Evolutionary conservation across 2,888 invertebrate species (phyloP), one percentile per base, ranked within the genome.

Genomic region (Orchesellides sinensis): DNA sequence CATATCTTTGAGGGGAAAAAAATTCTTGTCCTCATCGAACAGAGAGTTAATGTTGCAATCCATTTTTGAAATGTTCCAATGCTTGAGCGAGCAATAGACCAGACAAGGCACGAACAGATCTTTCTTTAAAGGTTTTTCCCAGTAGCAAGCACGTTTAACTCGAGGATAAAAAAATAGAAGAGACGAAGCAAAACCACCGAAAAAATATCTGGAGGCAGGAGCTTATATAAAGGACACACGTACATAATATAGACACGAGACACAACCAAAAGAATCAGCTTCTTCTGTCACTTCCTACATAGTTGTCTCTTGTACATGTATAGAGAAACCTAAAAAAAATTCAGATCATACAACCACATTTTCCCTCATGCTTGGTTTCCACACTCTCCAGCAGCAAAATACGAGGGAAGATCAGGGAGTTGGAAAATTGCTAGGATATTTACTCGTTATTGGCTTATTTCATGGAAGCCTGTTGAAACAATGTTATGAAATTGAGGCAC

Each of bases 381-480:
- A n/a, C n/a, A n/a, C n/a, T n/a, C n/a, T n/a, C n/a, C n/a, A n/a
- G n/a, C 23, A 54, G 25, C 29, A 5, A 19, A 61, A 61, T 32
- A 61, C 29, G 29, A 61, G 17, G 17, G n/a, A 61, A 61, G 61
- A 61, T 61, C 17, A 29, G 32, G 61, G 59, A 61, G 61, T 61
- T 17, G 27, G 32, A 29, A 61, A 61, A 61, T 29, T 61, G 61
- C n/a, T 61, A 6, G 61, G 61, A 29, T 61, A 32, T 61, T 61
- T 61, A 61, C 61, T 29, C 35, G 61, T 61, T 27, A 61, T 61
- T 61, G 61, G 61, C 32, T 61, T 32, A 27, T 29, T 61, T 29
- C 35, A 61, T 61, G 61, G 32, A 61, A 61, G 61, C 61, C 23
- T 32, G 61, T 32, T 61, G 61, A 61, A 61, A 61, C 61, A 61